Percentiles rank a stretch among this genome's conserved stretches.
Conservation (phyloP, 2,797 vertebrate species). For the Ctenochaetus hawaiiensis region DNA sequence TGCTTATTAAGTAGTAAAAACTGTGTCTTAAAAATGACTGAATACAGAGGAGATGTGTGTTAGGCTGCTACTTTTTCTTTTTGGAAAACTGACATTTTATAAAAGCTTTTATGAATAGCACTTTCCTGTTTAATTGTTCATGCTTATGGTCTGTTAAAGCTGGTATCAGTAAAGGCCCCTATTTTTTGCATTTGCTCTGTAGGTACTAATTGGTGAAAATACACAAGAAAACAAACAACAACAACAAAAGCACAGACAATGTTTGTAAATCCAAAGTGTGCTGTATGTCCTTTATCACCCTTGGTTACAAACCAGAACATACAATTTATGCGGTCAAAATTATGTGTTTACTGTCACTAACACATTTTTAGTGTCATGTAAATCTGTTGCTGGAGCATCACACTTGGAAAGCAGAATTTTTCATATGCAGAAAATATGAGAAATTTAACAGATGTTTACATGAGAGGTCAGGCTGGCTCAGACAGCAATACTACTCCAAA, state of each 20-base stretch:
- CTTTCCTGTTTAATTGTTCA: not conserved
- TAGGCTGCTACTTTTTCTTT: not conserved
- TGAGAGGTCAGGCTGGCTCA: not conserved
- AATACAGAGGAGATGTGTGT: no score
- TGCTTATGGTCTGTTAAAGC: not conserved
- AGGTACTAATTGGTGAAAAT: no score
- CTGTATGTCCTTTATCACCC: conserved; percentile 35
- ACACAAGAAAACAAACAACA: not conserved
- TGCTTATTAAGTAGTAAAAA: not conserved
- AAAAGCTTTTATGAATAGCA: not conserved
- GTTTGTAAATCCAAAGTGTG: conserved; percentile 36
- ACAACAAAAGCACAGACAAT: conserved; percentile 19
- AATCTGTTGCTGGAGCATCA: conserved; percentile 1
- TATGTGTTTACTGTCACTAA: not conserved
- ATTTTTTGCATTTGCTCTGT: not conserved
- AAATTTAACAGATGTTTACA: not conserved
- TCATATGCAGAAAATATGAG: conserved; percentile 13
- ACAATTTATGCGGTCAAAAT: conserved; percentile 20
- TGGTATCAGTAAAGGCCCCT: not conserved
- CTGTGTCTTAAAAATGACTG: not conserved
- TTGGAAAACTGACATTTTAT: not conserved
- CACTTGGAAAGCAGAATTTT: not conserved
- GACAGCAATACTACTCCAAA: conserved; percentile 1
- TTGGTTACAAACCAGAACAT: conserved; percentile 34
- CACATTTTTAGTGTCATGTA: not conserved